phyloP scores from a whole-genome alignment of 1,140 invertebrate genomes.

The Diploscapter pachys region DNA sequence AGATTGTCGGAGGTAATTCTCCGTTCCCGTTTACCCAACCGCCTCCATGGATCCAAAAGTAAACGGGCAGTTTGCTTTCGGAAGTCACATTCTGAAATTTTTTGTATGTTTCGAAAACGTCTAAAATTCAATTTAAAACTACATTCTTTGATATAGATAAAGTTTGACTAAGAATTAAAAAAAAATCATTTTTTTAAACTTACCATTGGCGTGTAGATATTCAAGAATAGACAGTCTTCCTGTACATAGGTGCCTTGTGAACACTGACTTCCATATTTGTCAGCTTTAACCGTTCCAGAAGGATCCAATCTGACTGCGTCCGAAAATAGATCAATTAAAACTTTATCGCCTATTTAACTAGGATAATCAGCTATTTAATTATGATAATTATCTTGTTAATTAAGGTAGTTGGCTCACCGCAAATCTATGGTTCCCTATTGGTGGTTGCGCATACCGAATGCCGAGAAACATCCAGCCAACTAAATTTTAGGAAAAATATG shows the following conservation, averaged over 20 bases:
- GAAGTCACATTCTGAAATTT: conserved; percentile 3
- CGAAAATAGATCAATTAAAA: not conserved
- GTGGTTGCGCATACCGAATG: no score
- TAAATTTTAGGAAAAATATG: no score
- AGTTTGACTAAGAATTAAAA: no score
- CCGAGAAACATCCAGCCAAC: no score
- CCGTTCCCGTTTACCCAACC: conserved; percentile 1
- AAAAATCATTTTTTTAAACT: not conserved
- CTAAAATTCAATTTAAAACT: not conserved
- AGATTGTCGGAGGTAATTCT: not conserved
- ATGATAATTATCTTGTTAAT: no score
- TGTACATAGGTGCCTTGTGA: not conserved
- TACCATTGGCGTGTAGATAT: conserved; percentile 4
- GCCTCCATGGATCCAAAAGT: not conserved
- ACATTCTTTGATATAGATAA: no score
- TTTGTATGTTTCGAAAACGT: not conserved
- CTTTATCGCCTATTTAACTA: no score
- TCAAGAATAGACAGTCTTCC: conserved; percentile 4
- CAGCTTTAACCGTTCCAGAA: conserved; percentile 3
- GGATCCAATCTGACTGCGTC: not conserved
- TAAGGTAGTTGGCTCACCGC: no score
- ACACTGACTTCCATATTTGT: not conserved
- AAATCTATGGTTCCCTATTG: no score
- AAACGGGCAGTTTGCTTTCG: conserved; percentile 1
- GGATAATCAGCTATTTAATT: no score